These are phyloP conservation scores for Harpalus rufipes DNA, from an alignment of 2,888 invertebrate species.

Conservation along the genomic window DNA sequence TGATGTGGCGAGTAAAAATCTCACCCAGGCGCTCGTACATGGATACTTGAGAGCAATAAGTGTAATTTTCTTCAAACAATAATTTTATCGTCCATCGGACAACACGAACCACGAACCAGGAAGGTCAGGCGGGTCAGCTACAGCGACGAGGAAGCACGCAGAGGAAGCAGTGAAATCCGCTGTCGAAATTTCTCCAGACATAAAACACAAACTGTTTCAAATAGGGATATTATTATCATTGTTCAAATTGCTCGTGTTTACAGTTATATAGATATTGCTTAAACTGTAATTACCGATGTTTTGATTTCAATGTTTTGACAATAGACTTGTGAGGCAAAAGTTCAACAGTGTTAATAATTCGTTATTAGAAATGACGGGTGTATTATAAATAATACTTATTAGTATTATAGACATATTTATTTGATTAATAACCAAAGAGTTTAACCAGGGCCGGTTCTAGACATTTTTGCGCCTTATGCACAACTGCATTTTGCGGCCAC, in stretches of 20 bases:
- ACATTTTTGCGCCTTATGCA: too few species aligned
- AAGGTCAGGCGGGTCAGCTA: constrained; percentile 60
- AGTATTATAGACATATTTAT: too few species aligned
- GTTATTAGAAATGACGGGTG: background rate
- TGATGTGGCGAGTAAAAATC: constrained; percentile 42
- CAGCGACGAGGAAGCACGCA: constrained; percentile 41
- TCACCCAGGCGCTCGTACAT: constrained; percentile 23
- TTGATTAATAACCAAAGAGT: too few species aligned
- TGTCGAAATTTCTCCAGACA: constrained; percentile 31
- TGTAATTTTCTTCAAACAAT: constrained; percentile 66
- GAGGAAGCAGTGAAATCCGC: constrained; percentile 20
- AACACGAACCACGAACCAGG: constrained; percentile 66
- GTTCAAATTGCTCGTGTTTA: background rate
- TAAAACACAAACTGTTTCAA: background rate
- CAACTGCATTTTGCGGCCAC: too few species aligned
- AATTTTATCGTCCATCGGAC: constrained; percentile 64
- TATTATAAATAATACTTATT: background rate
- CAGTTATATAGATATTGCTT: background rate
- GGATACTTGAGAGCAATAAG: constrained; percentile 58
- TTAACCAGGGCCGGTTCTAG: too few species aligned
- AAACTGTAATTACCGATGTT: background rate
- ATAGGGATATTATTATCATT: background rate
- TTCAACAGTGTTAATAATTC: background rate
- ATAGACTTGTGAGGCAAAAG: background rate
- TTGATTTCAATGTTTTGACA: background rate